Conservation (phyloP, 2,888 invertebrate species). For the Drosophila prolongata region DNA sequence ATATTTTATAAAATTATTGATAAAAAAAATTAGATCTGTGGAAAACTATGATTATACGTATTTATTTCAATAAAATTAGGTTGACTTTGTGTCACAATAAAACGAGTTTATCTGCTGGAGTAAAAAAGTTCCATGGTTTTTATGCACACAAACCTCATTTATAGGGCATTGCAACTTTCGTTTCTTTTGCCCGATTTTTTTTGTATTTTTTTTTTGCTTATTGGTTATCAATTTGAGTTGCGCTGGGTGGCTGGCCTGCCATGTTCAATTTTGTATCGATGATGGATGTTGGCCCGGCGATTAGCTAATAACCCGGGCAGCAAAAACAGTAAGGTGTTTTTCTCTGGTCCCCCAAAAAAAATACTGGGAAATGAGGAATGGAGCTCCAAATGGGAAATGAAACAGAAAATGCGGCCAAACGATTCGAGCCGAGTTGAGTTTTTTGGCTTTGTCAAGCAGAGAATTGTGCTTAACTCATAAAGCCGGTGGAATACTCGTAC, state of each 20-base stretch:
- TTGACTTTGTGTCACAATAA: no score
- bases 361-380: conserved; percentile 10
- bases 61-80: no score
- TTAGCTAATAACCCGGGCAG: conserved; percentile 51
- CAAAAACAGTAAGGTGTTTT: conserved; percentile 31
- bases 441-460: conserved; percentile 26
- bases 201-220: background rate
- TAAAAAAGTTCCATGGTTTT: background rate
- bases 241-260: conserved; percentile 9
- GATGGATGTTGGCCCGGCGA: conserved; percentile 62
- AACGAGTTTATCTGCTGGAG: no score
- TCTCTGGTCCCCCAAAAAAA: background rate
- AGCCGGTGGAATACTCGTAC: conserved; percentile 6
- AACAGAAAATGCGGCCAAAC: conserved; percentile 15
- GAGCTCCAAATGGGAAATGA: conserved; percentile 26
- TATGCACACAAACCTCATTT: background rate
- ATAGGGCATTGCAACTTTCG: conserved; percentile 1
- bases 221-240: conserved; percentile 28
- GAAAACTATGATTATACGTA: no score
- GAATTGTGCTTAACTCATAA: conserved; percentile 34
- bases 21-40: background rate
- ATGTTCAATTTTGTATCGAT: conserved; percentile 51
- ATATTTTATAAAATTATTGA: background rate
- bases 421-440: conserved; percentile 1
- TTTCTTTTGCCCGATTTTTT: background rate